Evolutionary conservation across 2,888 invertebrate species (phyloP).

Genomic region (Spodoptera littoralis): DNA sequence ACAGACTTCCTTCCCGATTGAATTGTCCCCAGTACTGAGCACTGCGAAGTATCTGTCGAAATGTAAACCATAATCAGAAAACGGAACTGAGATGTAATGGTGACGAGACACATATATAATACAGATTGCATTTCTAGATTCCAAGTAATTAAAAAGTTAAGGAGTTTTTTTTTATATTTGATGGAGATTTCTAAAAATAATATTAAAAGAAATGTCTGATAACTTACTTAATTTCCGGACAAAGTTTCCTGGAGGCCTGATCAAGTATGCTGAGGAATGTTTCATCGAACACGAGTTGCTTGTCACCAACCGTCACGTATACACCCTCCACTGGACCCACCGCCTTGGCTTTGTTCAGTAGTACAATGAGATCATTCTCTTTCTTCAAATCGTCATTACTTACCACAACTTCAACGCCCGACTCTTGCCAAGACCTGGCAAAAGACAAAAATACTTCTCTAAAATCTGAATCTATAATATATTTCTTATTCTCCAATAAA

Average conservation of each 20-base stretch:
- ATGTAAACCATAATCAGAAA: background rate
- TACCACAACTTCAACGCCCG: conserved; percentile 24
- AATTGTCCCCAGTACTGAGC: conserved; percentile 17
- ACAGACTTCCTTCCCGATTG: conserved; percentile 31
- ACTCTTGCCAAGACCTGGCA: conserved; percentile 35
- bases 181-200: too few relatives aligned
- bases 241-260: conserved; percentile 25
- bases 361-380: conserved; percentile 8
- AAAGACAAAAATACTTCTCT: background rate
- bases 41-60: conserved; percentile 38
- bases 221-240: conserved; percentile 34
- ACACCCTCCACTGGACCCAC: conserved; percentile 34
- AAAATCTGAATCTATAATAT: too few relatives aligned
- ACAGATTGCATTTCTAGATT: too few relatives aligned
- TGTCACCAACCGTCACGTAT: conserved; percentile 27
- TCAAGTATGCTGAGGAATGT: conserved; percentile 22
- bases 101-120: too few relatives aligned
- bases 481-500: too few relatives aligned
- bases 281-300: conserved; percentile 13
- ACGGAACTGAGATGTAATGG: background rate
- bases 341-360: conserved; percentile 17
- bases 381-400: conserved; percentile 20
- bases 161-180: too few relatives aligned
- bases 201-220: background rate
- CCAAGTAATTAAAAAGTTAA: too few relatives aligned